These are phyloP conservation scores for Siphlonurus alternatus DNA, from an alignment of 2,888 invertebrate species.

Conservation along the genomic window DNA sequence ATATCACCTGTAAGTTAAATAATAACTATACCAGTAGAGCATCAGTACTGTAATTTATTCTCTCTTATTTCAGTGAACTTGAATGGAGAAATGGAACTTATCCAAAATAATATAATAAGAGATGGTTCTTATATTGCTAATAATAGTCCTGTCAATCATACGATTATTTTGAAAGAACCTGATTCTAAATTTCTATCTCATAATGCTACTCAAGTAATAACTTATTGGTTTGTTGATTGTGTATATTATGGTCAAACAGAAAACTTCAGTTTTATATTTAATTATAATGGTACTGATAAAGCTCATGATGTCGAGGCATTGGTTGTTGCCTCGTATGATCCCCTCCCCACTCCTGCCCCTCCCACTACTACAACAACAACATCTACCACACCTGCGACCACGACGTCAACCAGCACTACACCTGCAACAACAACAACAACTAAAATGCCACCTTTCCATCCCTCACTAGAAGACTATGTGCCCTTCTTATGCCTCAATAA, in stretches of 20 bases:
- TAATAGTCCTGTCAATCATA: conserved; percentile 32
- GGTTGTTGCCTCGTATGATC: conserved; percentile 50
- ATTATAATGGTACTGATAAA: conserved; percentile 41
- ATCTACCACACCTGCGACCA: conserved; percentile 29
- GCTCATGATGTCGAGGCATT: conserved; percentile 49
- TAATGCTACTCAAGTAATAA: conserved; percentile 36
- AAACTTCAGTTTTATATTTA: conserved; percentile 41
- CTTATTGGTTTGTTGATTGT: conserved; percentile 71
- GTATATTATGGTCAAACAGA: conserved; percentile 44
- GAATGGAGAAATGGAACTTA: conserved; percentile 46
- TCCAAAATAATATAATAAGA: conserved; percentile 41
- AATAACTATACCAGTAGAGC: conserved; percentile 3
- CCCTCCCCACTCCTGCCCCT: conserved; percentile 22
- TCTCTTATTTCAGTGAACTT: conserved; percentile 35
- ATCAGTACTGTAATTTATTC: neutral
- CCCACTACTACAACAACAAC: conserved; percentile 32
- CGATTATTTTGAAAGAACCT: conserved; percentile 36
- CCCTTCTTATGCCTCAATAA: conserved; percentile 39
- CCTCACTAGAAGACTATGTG: conserved; percentile 19
- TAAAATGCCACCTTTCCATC: conserved; percentile 25
- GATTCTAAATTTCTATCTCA: conserved; percentile 41
- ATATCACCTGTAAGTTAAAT: conserved; percentile 30
- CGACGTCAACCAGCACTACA: conserved; percentile 28
- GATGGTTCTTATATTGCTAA: conserved; percentile 45
- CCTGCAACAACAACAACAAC: conserved; percentile 25